phyloP scores from a whole-genome alignment of 2,113 vertebrate species.

The Solenodon paradoxus region DNA sequence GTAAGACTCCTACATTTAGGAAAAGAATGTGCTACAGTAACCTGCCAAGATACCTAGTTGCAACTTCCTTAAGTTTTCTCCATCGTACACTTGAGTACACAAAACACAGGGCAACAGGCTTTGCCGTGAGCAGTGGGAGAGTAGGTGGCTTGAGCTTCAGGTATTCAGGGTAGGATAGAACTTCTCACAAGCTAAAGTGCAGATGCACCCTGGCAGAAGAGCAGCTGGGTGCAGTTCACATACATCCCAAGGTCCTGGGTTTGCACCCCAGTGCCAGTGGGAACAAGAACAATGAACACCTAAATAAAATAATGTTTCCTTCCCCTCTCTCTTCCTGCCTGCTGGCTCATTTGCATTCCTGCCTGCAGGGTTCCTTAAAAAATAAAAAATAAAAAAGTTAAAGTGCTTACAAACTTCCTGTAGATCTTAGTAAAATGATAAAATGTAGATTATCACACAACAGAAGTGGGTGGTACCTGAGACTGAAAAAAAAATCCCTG shows the following conservation, averaged over 20 bases:
- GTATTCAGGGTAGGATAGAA: fast-evolving
- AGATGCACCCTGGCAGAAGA: too few species aligned
- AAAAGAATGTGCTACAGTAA: not conserved
- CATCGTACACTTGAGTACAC: fast-evolving
- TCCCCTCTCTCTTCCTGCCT: too few species aligned
- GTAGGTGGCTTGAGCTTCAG: not conserved
- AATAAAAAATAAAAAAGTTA: too few species aligned
- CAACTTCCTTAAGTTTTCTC: not conserved
- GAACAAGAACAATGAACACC: too few species aligned
- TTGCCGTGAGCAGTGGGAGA: not conserved
- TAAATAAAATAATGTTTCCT: too few species aligned
- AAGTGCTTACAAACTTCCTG: not conserved
- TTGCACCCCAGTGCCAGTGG: too few species aligned
- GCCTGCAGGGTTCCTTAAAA: too few species aligned
- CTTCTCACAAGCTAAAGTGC: too few species aligned
- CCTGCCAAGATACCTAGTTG: not conserved
- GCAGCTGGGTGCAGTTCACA: too few species aligned
- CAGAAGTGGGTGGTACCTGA: not conserved
- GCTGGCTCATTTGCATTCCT: too few species aligned
- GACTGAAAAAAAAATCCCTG: not conserved
- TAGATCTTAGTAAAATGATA: not conserved
- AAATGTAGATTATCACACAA: not conserved
- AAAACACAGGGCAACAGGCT: fast-evolving
- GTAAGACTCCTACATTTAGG: not conserved
- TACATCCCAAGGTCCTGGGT: too few species aligned